Evolutionary conservation across 2,113 vertebrate species (phyloP).

Genomic region (Melanocharis versteri): DNA sequence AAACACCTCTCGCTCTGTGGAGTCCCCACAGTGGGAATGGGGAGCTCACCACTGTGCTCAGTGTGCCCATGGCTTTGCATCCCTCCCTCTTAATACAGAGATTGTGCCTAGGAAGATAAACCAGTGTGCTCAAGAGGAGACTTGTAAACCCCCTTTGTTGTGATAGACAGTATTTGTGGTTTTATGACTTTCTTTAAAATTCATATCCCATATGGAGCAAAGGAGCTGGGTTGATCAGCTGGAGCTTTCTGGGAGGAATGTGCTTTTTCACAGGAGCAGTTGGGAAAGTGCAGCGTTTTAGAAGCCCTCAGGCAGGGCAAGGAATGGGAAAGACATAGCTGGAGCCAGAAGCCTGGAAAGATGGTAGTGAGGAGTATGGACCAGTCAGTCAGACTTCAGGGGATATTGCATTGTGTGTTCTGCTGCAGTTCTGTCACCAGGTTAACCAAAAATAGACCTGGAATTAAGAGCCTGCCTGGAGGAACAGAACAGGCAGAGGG

Average conservation of each 20-base stretch:
- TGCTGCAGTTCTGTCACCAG: background rate
- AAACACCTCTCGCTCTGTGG: rapidly evolving
- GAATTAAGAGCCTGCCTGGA: background rate
- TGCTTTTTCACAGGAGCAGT: rapidly evolving
- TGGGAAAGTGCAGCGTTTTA: background rate
- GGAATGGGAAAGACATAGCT: background rate
- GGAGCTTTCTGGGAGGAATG: background rate
- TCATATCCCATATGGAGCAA: background rate
- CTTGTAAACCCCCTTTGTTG: background rate
- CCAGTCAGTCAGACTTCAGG: background rate
- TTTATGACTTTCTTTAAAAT: background rate
- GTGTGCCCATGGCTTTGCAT: background rate
- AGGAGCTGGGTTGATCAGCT: rapidly evolving
- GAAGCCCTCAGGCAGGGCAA: background rate
- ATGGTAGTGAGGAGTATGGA: background rate
- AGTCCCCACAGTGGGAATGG: background rate
- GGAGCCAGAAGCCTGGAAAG: background rate
- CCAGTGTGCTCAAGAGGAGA: background rate
- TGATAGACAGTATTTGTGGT: background rate
- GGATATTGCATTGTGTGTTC: background rate
- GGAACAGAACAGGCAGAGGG: background rate
- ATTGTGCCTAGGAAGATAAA: background rate
- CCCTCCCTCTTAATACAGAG: background rate
- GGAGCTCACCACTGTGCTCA: background rate
- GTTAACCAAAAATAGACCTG: background rate